Percentiles rank a stretch among this genome's conserved stretches.
Conservation (phyloP, 2,888 invertebrate genomes). For the Sinotaia quadrata region DNA sequence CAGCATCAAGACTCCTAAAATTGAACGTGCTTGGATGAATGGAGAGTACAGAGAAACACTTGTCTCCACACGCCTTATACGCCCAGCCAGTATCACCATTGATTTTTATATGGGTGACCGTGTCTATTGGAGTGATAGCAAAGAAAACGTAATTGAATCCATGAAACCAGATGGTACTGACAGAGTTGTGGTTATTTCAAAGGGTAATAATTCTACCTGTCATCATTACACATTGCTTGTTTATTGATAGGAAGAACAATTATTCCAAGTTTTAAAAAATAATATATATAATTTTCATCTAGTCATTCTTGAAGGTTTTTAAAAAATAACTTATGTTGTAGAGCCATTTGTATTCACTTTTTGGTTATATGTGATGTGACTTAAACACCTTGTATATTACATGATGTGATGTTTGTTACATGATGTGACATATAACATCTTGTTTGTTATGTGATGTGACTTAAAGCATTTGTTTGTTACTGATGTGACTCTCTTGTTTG, state of each 20-base stretch:
- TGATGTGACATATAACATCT: no score
- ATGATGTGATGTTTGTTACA: no score
- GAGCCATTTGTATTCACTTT: no score
- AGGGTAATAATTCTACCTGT: no score
- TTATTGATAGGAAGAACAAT: no score
- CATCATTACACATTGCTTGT: no score
- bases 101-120: conserved; percentile 84
- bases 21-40: conserved; percentile 97
- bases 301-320: not conserved
- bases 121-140: conserved; percentile 96
- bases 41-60: conserved; percentile 87
- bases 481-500: no score
- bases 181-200: conserved; percentile 53
- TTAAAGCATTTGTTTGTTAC: no score
- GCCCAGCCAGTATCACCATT: conserved; percentile 89
- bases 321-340: no score
- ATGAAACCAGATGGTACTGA: conserved; percentile 68
- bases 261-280: not conserved
- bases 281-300: not conserved
- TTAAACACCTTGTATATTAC: no score
- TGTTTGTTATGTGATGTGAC: no score
- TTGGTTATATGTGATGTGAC: no score
- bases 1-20: conserved; percentile 87
- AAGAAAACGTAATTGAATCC: conserved; percentile 74
- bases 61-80: conserved; percentile 81